Percentiles rank a stretch among this genome's conserved stretches.
These are phyloP conservation scores for Oxyura jamaicensis DNA, from an alignment of 2,113 vertebrate genomes.

Conservation along the genomic window DNA sequence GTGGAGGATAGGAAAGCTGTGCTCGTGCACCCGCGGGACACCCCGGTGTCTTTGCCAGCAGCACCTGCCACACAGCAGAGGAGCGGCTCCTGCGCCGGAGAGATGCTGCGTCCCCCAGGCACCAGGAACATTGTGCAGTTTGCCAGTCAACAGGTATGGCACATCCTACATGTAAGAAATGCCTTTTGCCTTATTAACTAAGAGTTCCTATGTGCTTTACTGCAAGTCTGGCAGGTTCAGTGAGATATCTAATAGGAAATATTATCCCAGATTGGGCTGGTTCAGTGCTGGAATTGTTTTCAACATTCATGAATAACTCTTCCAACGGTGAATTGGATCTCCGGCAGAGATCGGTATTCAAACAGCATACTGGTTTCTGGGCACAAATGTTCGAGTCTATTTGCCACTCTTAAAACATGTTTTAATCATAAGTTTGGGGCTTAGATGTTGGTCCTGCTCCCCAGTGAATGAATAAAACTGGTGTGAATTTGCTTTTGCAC, in stretches of 20 bases:
- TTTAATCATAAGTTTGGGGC: slow-evolving; percentile 1
- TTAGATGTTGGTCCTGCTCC: background rate
- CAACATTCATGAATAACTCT: background rate
- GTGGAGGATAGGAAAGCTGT: background rate
- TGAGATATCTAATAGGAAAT: background rate
- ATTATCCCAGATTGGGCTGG: background rate
- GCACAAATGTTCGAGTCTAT: background rate
- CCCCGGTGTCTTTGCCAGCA: background rate
- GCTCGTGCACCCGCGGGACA: background rate
- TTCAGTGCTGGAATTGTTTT: slow-evolving; percentile 16
- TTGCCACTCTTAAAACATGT: background rate
- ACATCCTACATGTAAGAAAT: background rate
- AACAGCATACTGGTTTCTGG: background rate
- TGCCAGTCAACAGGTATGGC: background rate
- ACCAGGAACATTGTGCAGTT: background rate
- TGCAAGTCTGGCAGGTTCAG: background rate
- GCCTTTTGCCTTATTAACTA: background rate
- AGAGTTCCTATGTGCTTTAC: background rate
- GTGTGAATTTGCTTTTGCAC: background rate
- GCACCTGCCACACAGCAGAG: background rate
- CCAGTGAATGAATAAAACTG: background rate
- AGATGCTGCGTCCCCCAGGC: background rate
- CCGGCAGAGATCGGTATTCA: background rate
- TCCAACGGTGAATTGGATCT: background rate
- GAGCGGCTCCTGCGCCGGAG: background rate